Evolutionary conservation across 2,888 invertebrate species (phyloP), one percentile per base, ranked within the genome.

Genomic region (Rhyacophila evoluta): DNA sequence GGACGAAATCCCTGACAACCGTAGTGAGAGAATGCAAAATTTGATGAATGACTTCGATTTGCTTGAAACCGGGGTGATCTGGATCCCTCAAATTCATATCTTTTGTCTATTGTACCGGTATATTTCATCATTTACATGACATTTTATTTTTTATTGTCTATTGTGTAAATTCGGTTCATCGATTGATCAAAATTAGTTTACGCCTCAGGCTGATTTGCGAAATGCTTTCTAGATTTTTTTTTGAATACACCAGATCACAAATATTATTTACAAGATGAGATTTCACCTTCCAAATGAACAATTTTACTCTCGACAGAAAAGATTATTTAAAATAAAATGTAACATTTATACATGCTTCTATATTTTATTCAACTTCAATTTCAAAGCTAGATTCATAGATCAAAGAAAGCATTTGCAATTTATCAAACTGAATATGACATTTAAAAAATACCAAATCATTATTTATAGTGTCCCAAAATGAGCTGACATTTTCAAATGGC

Each of bases 161-260:
- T 19, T 55, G 19, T 1, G 19, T 19, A 55, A 8, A 8, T 55
- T 55, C 2, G 8, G 15, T 10, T 19, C 10, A 55, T 5, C 19
- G 55, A 76, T 76, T 55, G 72, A 76, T 76, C 55, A 71, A 38
- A 33, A 36, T 37, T 28, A 39, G 41, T 72, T 55, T 12, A 71
- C 37, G 76, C 76, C 76, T 72, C 5, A 6, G 36, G 39, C 10
- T 55, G 8, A 25, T 55, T 19, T 25, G 19, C 10, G 55, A 55
- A 19, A 1, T 55, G n/a, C n/a, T n/a, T n/a, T n/a, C n/a, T n/a
- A n/a, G n/a, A n/a, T n/a, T n/a, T n/a, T n/a, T n/a, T n/a, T n/a
- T n/a, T n/a, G n/a, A n/a, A n/a, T n/a, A n/a, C n/a, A n/a, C n/a
- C n/a, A n/a, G n/a, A n/a, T n/a, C n/a, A n/a, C n/a, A n/a, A n/a